Base-by-base conservation (phyloP, 2,113 vertebrate species). In the Blennius ocellaris region DNA sequence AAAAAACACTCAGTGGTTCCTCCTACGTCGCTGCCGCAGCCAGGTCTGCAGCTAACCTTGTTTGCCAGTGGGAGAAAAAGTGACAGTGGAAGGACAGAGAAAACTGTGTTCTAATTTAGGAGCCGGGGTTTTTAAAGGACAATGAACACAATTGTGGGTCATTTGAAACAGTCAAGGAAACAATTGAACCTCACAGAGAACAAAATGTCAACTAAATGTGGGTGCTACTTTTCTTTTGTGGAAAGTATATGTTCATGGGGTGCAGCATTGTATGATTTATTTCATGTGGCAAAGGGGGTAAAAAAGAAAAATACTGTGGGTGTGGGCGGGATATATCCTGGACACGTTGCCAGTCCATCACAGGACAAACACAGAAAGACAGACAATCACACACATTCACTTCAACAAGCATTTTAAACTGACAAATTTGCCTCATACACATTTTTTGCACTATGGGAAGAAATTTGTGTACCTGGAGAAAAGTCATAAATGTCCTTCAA, bases 1-100 rank as follows among this genome's bases (percentile, higher is more conserved):
- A 44, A 71, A 70, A 71, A 30, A 1, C 73, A 77, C 82, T 72
- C 68, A 4, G 6, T 62, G 73, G 78, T 67, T 75, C 48, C 78
- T 82, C 85, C 76, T 59, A 81, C 74, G 7, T 59, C 7, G 36
- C 69, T 70, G 73, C 57, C 53, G 11, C 12, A 49, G 71, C 39
- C 53, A 15, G 61, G 15, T 58, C 53, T 49, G 56, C 53, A 56
- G 74, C 62, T 69, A 63, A 60, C 56, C 51, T 36, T 65, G 61
- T 80, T 70, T 69, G 67, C 10, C 40, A 11, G 41, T 12, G 30
- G 53, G 67, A 66, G 69, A 69, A 58, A n/a, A 72, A 61, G 57
- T 67, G 64, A 61, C 62, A 48, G 65, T 62, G 67, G 44, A 61
- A 40, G 44, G 41, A 71, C 17, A 21, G 11, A 15, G 2, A 78